Evolutionary conservation across 2,797 vertebrate genomes (phyloP).

Genomic region (Helarctos malayanus): DNA sequence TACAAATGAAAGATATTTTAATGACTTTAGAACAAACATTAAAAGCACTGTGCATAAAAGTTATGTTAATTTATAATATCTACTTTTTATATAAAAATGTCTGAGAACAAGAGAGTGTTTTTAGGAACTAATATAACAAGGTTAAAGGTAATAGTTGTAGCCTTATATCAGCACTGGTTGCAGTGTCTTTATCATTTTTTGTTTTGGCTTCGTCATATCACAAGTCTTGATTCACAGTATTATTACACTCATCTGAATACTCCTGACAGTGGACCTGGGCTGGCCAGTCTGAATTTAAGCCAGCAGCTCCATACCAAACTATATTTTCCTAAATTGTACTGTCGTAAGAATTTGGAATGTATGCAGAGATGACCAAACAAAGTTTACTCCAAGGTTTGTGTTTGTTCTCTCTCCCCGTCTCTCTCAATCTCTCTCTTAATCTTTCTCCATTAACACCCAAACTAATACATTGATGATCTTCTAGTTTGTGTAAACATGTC

Average conservation of each 20-base stretch:
- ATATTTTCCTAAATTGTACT: not conserved
- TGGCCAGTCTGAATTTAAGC: not conserved
- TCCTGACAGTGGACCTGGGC: not conserved
- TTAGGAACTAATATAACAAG: not conserved
- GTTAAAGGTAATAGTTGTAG: not conserved
- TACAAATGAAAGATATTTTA: not conserved
- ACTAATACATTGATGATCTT: not conserved
- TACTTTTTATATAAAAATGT: conserved; percentile 13
- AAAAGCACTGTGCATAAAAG: not conserved
- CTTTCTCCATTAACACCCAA: not conserved
- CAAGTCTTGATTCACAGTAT: not conserved
- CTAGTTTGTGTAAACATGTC: not conserved
- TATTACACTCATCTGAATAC: not conserved
- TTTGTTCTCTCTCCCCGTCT: not conserved
- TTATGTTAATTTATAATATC: conserved; percentile 9
- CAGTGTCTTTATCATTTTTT: not conserved
- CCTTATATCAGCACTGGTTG: not conserved
- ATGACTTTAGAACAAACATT: conserved; percentile 31
- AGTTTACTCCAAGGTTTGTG: not conserved
- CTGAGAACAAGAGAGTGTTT: not conserved
- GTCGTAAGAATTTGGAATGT: conserved; percentile 8
- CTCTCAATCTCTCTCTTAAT: no score
- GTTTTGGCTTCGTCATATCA: not conserved
- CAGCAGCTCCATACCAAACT: not conserved
- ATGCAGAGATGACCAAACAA: not conserved